Percentiles rank a stretch among this genome's conserved stretches.
Evolutionary conservation across 2,797 vertebrate species (phyloP).

Genomic region (Coendou prehensilis): DNA sequence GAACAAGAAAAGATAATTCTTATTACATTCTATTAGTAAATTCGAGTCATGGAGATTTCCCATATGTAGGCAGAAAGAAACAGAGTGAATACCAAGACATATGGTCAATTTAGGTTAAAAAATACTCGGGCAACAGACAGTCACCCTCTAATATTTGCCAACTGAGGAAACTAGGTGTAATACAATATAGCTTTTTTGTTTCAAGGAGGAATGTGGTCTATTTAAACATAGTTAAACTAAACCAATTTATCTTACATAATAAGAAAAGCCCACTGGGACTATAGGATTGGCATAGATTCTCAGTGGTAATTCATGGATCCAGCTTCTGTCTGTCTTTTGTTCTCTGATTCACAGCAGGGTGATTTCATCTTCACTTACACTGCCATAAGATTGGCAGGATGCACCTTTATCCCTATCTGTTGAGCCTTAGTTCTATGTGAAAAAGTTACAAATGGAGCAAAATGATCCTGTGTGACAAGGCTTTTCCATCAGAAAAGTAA

Average conservation of each 20-base stretch:
- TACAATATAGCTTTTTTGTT: no score
- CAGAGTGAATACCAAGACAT: not conserved
- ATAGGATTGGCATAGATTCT: not conserved
- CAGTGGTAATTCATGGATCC: not conserved
- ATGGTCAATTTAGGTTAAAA: not conserved
- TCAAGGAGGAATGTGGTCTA: not conserved
- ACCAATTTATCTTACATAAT: not conserved
- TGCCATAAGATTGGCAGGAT: not conserved
- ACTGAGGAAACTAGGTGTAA: not conserved
- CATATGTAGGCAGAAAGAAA: not conserved
- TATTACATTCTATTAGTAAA: not conserved
- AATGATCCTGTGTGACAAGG: not conserved
- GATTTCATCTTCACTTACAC: not conserved
- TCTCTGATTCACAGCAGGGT: not conserved
- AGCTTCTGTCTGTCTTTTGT: not conserved
- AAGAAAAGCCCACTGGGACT: not conserved
- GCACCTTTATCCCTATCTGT: not conserved
- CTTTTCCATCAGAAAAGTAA: slow-evolving; percentile 7
- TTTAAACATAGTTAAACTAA: not conserved
- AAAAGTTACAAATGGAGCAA: not conserved
- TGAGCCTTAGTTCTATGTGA: not conserved
- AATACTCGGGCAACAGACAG: not conserved
- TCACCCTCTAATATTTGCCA: not conserved
- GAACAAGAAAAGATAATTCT: not conserved
- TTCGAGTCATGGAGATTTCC: not conserved